Base-by-base conservation (phyloP, 1,140 invertebrate species). In the Apocrypta bakeri region DNA sequence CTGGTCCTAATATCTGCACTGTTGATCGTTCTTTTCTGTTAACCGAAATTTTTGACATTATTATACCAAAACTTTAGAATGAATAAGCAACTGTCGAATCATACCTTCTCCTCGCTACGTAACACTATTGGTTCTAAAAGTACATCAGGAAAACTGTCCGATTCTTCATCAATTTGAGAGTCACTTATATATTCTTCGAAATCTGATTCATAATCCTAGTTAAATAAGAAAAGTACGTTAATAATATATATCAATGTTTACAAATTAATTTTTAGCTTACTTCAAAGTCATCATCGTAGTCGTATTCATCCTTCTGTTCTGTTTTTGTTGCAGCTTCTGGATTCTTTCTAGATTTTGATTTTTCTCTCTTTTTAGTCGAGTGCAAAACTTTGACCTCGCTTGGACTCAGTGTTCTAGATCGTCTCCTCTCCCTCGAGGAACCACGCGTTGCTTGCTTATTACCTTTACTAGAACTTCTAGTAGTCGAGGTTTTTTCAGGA, bases 201-300 rank as follows among this genome's bases (percentile, higher is more conserved):
- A 87, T 95, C 91, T 79, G 94, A 91, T 87, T 94, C 89, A 88
- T 94, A 92, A 87, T 93, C 92, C 92, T 93, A 87, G 9, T 85
- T 83, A 68, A 74, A 81, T 79, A 73, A 81, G 82, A 81, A 81
- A 73, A 81, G 82, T 78, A 40, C 61, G 75, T 42, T 81, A n/a
- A 27, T 42, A 56, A 71, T 21, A 66, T 40, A 61, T 33, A 66
- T 27, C 42, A 56, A 56, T 56, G 17, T 21, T 56, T 17, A n/a
- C 27, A 0, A 29, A 40, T 77, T 8, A 29, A 68, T 48, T 21
- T 61, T 31, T 73, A 21, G 84, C 78, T 83, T 86, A 92, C 92
- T 87, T 93, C 92, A 89, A 93, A 93, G 88, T 93, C 92, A 86
- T 93, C 92, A 80, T 92, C 92, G 84, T 92, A 92, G 27, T 92